These are phyloP conservation scores for Phaethornis superciliosus DNA, from an alignment of 2,113 vertebrate species.

Conservation along the genomic window DNA sequence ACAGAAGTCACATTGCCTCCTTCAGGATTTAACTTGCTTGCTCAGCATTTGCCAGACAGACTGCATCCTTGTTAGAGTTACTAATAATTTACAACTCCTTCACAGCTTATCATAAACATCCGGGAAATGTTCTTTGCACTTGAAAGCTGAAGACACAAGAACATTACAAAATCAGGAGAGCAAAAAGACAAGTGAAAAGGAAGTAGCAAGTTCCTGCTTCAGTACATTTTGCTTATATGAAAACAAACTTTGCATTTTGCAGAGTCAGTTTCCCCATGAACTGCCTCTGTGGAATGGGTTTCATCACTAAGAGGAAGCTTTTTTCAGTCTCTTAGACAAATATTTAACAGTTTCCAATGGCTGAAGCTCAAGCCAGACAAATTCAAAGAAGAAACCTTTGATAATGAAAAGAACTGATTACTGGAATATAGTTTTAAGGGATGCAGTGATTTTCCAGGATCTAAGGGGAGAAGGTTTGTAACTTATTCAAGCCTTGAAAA, in stretches of 20 bases:
- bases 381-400: neutral
- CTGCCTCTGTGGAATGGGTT: neutral
- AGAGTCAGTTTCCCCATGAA: neutral
- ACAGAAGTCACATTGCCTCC: neutral
- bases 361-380: neutral
- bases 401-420: neutral
- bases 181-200: conserved; percentile 39
- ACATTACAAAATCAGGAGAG: neutral
- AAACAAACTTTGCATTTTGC: conserved; percentile 51
- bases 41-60: conserved; percentile 25
- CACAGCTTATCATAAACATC: conserved; percentile 33
- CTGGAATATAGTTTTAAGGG: neutral
- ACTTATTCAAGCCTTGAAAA: neutral
- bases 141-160: neutral
- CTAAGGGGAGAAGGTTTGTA: neutral
- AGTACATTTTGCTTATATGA: neutral
- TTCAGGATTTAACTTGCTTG: neutral
- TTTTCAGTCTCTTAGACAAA: neutral
- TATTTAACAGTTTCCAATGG: neutral
- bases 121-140: conserved; percentile 12
- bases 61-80: neutral
- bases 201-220: conserved; percentile 45
- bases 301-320: neutral
- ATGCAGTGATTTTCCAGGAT: neutral
- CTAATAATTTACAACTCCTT: conserved; percentile 9